These are phyloP conservation scores for Gyps fulvus DNA, from an alignment of 2,113 vertebrate species.

Conservation along the genomic window DNA sequence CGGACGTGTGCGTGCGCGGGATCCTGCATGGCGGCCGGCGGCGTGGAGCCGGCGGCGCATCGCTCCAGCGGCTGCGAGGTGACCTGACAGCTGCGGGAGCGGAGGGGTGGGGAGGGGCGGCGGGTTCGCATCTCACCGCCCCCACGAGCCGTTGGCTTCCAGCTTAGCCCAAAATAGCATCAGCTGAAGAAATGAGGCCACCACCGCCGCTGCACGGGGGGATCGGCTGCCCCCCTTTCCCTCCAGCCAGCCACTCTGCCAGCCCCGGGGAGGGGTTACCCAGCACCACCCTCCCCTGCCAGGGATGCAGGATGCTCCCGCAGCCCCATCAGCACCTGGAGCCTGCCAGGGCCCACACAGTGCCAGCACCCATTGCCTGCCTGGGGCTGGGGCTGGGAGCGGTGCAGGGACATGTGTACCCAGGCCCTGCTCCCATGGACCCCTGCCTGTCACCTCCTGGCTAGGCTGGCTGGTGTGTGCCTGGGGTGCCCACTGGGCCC, in stretches of 20 bases:
- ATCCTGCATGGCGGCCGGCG: background rate
- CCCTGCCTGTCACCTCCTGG: background rate
- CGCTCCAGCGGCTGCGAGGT: background rate
- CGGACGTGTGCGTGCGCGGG: background rate
- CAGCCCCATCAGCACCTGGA: background rate
- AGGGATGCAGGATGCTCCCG: background rate
- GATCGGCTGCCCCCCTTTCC: background rate
- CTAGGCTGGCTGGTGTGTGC: background rate
- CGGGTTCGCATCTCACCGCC: background rate
- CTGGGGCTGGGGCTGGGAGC: background rate
- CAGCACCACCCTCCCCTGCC: background rate
- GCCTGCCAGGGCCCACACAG: background rate
- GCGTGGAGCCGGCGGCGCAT: background rate
- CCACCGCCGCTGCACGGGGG: background rate
- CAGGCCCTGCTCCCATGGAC: background rate
- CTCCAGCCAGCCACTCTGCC: background rate
- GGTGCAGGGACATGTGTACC: accelerated
- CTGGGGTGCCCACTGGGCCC: background rate
- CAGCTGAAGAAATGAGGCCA: constrained; percentile 82
- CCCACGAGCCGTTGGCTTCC: constrained; percentile 68
- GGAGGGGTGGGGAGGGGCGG: background rate
- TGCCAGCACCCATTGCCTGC: background rate
- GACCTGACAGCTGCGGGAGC: constrained; percentile 38
- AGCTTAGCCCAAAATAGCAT: constrained; percentile 86
- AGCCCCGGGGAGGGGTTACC: constrained; percentile 27